Conservation (phyloP, 2,888 invertebrate species). For the Hyposoter didymator region DNA sequence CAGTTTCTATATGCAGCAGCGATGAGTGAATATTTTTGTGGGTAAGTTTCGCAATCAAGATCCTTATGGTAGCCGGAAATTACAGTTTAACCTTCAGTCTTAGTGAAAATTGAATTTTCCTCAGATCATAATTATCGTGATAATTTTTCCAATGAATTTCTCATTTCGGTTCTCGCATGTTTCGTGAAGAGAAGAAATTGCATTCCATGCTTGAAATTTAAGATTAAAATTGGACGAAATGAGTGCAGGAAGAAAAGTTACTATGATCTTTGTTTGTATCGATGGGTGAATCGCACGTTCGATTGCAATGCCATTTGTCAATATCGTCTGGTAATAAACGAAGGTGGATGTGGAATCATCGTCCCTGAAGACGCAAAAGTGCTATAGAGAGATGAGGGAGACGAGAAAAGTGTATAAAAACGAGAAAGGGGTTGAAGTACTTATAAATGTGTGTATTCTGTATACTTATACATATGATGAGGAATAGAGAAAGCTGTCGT, state of each 20-base stretch:
- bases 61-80: background rate
- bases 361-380: conserved; percentile 36
- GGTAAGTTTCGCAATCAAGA: background rate
- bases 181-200: background rate
- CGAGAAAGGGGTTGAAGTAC: conserved; percentile 28
- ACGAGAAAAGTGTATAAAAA: conserved; percentile 36
- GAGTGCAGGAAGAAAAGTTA: background rate
- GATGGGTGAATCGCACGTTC: background rate
- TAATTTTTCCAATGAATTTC: background rate
- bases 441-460: conserved; percentile 19
- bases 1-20: background rate
- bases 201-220: background rate
- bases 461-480: conserved; percentile 24
- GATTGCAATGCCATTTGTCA: conserved; percentile 23
- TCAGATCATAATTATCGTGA: background rate
- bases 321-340: conserved; percentile 58
- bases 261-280: background rate
- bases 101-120: background rate
- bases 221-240: background rate
- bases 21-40: background rate
- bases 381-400: conserved; percentile 27
- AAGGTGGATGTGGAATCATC: conserved; percentile 23
- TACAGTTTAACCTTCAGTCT: background rate
- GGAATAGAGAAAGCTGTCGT: conserved; percentile 74
- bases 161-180: background rate